Evolutionary conservation across 2,888 invertebrate genomes (phyloP).

Genomic region (Aphrophora alni): DNA sequence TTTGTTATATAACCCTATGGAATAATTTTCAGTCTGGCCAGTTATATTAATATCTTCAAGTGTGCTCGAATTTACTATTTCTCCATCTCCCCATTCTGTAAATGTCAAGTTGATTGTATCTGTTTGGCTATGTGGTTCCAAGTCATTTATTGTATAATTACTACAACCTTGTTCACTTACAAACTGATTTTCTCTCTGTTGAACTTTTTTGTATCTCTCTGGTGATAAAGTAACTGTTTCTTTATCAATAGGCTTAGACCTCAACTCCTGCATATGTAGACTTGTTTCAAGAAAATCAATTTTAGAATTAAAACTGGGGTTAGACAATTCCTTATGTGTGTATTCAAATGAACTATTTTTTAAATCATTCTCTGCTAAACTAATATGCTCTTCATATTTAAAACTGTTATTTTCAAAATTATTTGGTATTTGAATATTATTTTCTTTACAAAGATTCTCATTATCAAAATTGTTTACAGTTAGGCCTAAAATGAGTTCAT

Average conservation of each 20-base stretch:
- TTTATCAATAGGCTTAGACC: not conserved
- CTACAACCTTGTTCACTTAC: too few relatives aligned
- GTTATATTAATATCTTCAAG: not conserved
- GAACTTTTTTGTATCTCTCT: too few relatives aligned
- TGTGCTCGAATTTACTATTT: not conserved
- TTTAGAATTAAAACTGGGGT: not conserved
- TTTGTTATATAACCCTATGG: too few relatives aligned
- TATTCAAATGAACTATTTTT: not conserved
- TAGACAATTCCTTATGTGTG: not conserved
- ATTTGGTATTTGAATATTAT: not conserved
- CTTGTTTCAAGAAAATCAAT: not conserved
- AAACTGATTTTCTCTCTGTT: too few relatives aligned
- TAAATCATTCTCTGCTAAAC: not conserved
- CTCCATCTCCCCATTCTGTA: not conserved
- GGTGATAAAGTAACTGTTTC: not conserved
- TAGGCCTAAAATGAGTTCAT: not conserved
- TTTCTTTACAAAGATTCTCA: not conserved
- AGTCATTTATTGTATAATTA: too few relatives aligned
- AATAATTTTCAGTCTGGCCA: not conserved
- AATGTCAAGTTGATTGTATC: too few relatives aligned
- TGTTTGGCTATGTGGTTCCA: too few relatives aligned
- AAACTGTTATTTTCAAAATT: not conserved
- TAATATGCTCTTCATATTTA: not conserved
- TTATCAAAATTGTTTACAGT: not conserved
- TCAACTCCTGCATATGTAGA: not conserved